Evolutionary conservation across 1,140 invertebrate species (phyloP), one percentile per base, ranked within the genome.

Genomic region (Eumaeus atala): DNA sequence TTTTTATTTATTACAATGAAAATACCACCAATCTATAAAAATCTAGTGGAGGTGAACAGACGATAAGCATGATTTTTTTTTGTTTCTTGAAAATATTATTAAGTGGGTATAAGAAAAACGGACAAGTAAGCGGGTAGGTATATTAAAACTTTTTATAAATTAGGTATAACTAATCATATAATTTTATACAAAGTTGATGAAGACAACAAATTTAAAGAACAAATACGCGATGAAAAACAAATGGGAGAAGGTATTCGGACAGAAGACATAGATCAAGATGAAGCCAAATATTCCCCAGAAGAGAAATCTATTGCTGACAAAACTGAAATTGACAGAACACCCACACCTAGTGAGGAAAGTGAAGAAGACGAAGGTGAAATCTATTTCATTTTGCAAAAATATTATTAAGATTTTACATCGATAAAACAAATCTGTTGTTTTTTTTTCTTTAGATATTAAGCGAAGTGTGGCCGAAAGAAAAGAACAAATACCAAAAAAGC

Each of bases 241-340:
- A 76, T 84, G 21, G 60, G 72, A 49, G 81, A 87, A 58, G 64
- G 72, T 38, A 60, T 66, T 8, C 66, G 62, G 10, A 70, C 72
- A 51, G 81, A 87, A 38, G 84, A 91, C 66, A 80, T 89, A 51
- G 89, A 92, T 76, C 87, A 89, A 64, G 90, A 92, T 69, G 91
- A 92, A 81, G 88, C 89, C 35, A 93, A 93, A 73, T 93, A 93
- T 70, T 92, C 91, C 7, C 92, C 91, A 16, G 92, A 94, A 76
- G 92, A 93, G 65, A 93, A 93, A 68, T 90, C 89, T 18, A 82
- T 92, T 1, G 88, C 91, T 62, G 87, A 88, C 44, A 87, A 84
- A 50, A 87, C 80, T 70, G 87, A 89, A 57, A 70, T 81, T 62
- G 85, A 87, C 48, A 76, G 82, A 61, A 88, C 87, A 7, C 77